These are phyloP conservation scores for Isoperla grammatica DNA, from an alignment of 2,888 invertebrate genomes.

Conservation along the genomic window DNA sequence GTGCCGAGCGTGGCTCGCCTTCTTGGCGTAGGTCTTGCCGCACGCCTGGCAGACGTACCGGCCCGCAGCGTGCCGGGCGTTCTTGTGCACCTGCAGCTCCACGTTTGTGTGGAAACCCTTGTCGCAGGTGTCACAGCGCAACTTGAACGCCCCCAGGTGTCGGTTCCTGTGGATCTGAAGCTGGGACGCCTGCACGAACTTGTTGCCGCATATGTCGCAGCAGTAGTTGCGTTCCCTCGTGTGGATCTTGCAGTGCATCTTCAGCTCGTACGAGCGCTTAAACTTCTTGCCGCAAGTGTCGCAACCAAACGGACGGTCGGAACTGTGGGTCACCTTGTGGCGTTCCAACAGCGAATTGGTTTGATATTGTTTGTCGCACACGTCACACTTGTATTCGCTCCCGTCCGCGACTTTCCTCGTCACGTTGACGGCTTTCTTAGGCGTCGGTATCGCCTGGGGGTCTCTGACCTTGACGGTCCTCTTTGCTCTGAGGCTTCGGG, in stretches of 20 bases:
- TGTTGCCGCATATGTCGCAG: constrained; percentile 37
- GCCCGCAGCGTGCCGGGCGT: constrained; percentile 23
- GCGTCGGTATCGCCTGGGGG: not conserved
- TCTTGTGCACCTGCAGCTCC: constrained; percentile 33
- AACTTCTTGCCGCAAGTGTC: constrained; percentile 38
- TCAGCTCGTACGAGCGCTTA: constrained; percentile 45
- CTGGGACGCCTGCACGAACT: constrained; percentile 7
- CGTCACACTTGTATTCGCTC: constrained; percentile 42
- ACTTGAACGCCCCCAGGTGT: constrained; percentile 6
- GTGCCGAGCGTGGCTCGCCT: constrained; percentile 10
- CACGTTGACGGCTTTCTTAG: constrained; percentile 15
- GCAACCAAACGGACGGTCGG: constrained; percentile 40
- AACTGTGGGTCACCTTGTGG: constrained; percentile 47
- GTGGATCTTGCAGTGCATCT: constrained; percentile 39
- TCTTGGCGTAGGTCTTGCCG: constrained; percentile 22
- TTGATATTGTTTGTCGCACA: constrained; percentile 44
- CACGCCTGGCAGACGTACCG: constrained; percentile 25
- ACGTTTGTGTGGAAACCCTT: constrained; percentile 34
- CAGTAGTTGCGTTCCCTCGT: constrained; percentile 34
- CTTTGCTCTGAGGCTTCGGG: not conserved
- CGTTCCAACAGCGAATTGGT: constrained; percentile 18
- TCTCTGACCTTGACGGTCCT: not conserved
- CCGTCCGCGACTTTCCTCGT: constrained; percentile 24
- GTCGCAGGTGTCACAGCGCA: constrained; percentile 27
- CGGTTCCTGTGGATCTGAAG: constrained; percentile 9